These are phyloP conservation scores for Sander lucioperca DNA, from an alignment of 2,113 vertebrate genomes.

Conservation along the genomic window DNA sequence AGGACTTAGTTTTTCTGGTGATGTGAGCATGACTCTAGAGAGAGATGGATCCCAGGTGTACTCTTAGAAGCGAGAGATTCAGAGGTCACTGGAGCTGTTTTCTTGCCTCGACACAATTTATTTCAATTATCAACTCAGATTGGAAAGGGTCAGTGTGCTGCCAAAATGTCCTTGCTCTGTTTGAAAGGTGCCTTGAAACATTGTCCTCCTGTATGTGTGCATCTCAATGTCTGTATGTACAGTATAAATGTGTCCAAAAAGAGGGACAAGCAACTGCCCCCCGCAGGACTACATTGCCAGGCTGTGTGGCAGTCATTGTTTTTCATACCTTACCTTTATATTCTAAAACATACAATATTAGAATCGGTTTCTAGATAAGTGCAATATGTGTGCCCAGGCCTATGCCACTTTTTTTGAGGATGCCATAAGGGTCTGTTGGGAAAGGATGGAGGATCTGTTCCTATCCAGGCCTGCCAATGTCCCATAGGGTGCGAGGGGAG, in stretches of 20 bases:
- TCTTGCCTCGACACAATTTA: slow-evolving; percentile 33
- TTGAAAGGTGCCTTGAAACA: slow-evolving; percentile 40
- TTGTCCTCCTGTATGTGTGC: slow-evolving; percentile 4
- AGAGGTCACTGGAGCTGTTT: slow-evolving; percentile 20
- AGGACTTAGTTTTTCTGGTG: slow-evolving; percentile 20
- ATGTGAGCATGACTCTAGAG: slow-evolving; percentile 22
- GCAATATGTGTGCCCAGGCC: slow-evolving; percentile 30
- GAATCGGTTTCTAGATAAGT: background rate
- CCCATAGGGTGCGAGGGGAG: slow-evolving; percentile 54
- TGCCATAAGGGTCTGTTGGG: slow-evolving; percentile 32
- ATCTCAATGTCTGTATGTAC: background rate
- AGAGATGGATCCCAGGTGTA: slow-evolving; percentile 77
- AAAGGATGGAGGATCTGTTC: slow-evolving; percentile 52
- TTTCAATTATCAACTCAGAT: slow-evolving; percentile 68
- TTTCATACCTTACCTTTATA: background rate
- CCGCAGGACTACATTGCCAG: background rate
- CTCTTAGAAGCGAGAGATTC: slow-evolving; percentile 36
- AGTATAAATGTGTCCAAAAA: background rate
- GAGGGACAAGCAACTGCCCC: background rate
- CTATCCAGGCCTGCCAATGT: slow-evolving; percentile 64
- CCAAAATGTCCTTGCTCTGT: slow-evolving; percentile 41
- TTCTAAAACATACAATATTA: slow-evolving; percentile 9
- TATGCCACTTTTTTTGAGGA: slow-evolving; percentile 46
- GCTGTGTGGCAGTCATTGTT: background rate
- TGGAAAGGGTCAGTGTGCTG: slow-evolving; percentile 47